A percentile compares a stretch with the other conserved stretches of the same genome.
Evolutionary conservation across 64 coral and sea anemone species (phyloP).

Genomic region (Orbicella faveolata): DNA sequence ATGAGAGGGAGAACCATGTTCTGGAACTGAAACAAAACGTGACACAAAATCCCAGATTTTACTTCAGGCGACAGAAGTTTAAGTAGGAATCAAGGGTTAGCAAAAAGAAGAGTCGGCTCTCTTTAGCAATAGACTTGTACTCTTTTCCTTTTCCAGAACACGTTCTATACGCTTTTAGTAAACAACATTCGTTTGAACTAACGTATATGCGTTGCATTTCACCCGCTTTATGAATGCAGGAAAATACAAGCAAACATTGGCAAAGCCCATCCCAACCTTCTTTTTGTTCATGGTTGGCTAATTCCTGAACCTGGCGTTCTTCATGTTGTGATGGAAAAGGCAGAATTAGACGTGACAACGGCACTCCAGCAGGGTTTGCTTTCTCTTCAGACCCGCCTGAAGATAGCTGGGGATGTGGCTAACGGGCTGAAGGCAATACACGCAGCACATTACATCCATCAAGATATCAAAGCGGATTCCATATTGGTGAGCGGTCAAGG

Average conservation of each 20-base stretch:
- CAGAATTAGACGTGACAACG: background rate
- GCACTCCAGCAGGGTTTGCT: conserved; percentile 10
- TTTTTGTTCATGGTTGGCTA: conserved; percentile 29
- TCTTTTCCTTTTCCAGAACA: too few relatives aligned
- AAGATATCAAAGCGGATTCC: conserved; percentile 48
- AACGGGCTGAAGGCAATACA: conserved; percentile 43
- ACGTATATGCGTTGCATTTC: background rate
- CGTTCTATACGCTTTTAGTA: too few relatives aligned
- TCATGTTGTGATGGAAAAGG: conserved; percentile 39
- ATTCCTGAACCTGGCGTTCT: background rate
- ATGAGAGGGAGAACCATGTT: too few relatives aligned
- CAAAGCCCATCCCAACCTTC: conserved; percentile 3
- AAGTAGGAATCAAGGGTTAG: background rate
- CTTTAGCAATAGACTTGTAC: too few relatives aligned
- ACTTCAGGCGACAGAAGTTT: too few relatives aligned
- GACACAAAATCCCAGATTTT: too few relatives aligned
- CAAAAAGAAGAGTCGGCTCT: background rate
- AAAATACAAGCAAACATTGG: background rate
- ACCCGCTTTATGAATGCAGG: background rate
- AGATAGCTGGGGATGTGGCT: conserved; percentile 25
- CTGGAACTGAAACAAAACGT: too few relatives aligned
- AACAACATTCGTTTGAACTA: too few relatives aligned
- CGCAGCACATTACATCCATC: conserved; percentile 19
- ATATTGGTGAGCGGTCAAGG: conserved; percentile 20
- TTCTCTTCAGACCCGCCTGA: background rate